phyloP scores from a whole-genome alignment of 2,797 vertebrate species.

The Florisuga fusca region DNA sequence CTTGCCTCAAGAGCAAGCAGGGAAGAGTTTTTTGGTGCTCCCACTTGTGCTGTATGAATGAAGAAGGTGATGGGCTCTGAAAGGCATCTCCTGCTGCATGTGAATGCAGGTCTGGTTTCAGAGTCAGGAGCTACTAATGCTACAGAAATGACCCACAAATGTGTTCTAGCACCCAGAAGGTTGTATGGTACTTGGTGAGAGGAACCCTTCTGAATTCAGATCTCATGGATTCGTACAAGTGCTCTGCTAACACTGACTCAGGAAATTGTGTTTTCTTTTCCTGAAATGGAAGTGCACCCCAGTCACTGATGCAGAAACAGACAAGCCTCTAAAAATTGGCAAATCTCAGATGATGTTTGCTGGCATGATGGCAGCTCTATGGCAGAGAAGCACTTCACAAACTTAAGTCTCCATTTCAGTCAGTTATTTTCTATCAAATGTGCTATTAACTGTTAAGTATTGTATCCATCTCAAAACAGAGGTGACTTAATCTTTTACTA shows the following conservation, averaged over 20 bases:
- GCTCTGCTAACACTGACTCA: not conserved
- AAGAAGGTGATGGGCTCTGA: not conserved
- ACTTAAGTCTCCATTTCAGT: not conserved
- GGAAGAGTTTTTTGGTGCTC: not conserved
- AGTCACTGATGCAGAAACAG: not conserved
- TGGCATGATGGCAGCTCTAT: not conserved
- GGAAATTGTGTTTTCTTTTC: not conserved
- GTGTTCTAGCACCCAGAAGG: not conserved
- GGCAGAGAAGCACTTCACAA: not conserved
- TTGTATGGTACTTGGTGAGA: accelerated
- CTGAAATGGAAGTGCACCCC: not conserved
- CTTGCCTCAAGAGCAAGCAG: not conserved
- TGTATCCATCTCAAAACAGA: not conserved
- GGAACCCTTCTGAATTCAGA: not conserved
- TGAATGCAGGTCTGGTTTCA: not conserved
- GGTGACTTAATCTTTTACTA: not conserved
- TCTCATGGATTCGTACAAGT: not conserved
- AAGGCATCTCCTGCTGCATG: not conserved
- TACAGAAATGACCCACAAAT: not conserved
- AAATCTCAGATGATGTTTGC: not conserved
- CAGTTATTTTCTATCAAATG: not conserved
- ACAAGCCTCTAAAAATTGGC: not conserved
- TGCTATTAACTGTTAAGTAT: not conserved
- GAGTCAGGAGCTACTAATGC: not conserved
- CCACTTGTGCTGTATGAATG: not conserved